Evolutionary conservation across 2,888 invertebrate species (phyloP).

Genomic region (Tenodera sinensis): DNA sequence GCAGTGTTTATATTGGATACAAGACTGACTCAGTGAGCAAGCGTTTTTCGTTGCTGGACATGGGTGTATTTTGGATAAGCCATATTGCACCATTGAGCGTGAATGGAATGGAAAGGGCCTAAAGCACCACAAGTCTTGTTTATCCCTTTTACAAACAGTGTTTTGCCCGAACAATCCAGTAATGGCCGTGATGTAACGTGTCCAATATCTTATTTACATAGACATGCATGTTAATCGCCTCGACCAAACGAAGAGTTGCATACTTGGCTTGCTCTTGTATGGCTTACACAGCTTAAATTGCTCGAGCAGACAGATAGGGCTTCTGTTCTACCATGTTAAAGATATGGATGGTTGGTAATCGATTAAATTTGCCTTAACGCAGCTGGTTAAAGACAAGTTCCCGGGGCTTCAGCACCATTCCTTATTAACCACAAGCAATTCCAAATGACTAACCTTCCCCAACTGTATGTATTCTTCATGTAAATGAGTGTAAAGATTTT

Average conservation of each 20-base stretch:
- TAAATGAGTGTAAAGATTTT: no score
- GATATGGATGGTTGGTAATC: neutral
- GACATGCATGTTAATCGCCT: constrained; percentile 6
- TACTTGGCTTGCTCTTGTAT: neutral
- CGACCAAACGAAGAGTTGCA: neutral
- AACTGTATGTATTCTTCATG: no score
- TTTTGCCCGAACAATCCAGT: neutral
- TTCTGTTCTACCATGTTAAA: constrained; percentile 2
- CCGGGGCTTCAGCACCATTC: no score
- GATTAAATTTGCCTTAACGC: neutral
- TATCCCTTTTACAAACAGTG: neutral
- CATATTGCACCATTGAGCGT: neutral
- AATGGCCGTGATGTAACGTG: neutral
- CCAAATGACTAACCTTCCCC: no score
- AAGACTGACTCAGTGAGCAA: no score
- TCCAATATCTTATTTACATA: neutral
- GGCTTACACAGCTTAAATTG: neutral
- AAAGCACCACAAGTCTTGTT: neutral
- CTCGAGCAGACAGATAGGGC: neutral
- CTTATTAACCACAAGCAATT: no score
- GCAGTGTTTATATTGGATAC: no score
- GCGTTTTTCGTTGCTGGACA: no score
- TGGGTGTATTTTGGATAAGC: no score
- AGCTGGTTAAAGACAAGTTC: neutral
- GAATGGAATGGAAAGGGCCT: neutral